Conservation (phyloP, 2,797 vertebrate genomes). For the Eptatretus atami region DNA sequence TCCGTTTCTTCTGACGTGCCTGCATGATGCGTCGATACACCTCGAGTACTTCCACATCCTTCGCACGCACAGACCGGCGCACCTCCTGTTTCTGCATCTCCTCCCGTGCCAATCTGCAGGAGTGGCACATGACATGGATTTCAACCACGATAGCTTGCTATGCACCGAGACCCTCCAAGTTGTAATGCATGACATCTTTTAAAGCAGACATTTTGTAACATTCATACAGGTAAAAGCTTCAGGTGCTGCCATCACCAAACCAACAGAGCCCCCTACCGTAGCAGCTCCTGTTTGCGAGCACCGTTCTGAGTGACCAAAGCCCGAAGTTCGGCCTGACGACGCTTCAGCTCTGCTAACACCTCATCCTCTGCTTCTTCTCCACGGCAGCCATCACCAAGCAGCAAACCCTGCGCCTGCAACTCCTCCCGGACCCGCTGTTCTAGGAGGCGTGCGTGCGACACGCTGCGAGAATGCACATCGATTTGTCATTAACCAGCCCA, state of each 20-base stretch:
- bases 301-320: conserved; percentile 60
- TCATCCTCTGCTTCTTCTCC: conserved; percentile 75
- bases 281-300: conserved; percentile 59
- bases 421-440: conserved; percentile 89
- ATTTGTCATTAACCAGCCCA: not conserved
- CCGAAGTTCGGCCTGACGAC: conserved; percentile 75
- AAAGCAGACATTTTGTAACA: no score
- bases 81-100: conserved; percentile 78
- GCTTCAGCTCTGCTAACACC: conserved; percentile 59
- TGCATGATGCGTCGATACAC: conserved; percentile 93
- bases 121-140: not conserved
- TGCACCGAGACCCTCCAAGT: rapidly evolving
- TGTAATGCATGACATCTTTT: no score
- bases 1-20: conserved; percentile 83
- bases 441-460: conserved; percentile 71
- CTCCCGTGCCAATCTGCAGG: conserved; percentile 46
- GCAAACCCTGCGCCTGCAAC: conserved; percentile 60
- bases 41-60: conserved; percentile 90
- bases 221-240: no score
- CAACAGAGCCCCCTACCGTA: conserved; percentile 25
- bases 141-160: not conserved
- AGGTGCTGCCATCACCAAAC: no score
- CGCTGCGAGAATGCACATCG: conserved; percentile 16
- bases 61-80: conserved; percentile 61
- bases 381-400: conserved; percentile 64